These are phyloP conservation scores for Clarias magur DNA, from an alignment of 2,113 vertebrate species.

Conservation along the genomic window DNA sequence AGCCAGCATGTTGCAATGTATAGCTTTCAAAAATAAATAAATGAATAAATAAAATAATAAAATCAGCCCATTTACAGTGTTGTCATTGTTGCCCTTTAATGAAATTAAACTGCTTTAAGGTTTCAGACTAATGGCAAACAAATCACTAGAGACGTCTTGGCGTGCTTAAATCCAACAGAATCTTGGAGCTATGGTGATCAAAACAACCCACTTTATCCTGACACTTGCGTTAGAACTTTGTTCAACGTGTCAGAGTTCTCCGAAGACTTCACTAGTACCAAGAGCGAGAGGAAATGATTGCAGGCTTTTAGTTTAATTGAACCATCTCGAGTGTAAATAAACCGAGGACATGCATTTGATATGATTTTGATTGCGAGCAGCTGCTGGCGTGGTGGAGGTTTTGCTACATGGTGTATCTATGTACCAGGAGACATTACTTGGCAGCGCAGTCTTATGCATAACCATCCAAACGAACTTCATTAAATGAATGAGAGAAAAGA, in stretches of 20 bases:
- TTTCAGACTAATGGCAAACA: not conserved
- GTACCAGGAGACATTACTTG: constrained; percentile 36
- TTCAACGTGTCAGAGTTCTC: not conserved
- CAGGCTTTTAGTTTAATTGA: constrained; percentile 20
- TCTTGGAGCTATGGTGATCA: not conserved
- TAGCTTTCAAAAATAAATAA: not conserved
- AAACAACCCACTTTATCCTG: not conserved
- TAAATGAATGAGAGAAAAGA: not conserved
- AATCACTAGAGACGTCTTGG: not conserved
- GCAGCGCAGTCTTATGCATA: constrained; percentile 16
- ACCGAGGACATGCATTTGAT: constrained; percentile 6
- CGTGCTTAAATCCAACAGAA: not conserved
- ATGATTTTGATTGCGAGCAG: constrained; percentile 15
- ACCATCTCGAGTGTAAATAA: constrained; percentile 34
- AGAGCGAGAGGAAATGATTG: not conserved
- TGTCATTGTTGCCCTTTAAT: not conserved
- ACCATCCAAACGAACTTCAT: constrained; percentile 2
- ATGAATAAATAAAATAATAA: no score
- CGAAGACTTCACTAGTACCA: not conserved
- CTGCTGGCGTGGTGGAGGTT: not conserved
- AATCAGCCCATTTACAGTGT: not conserved
- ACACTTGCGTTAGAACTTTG: not conserved
- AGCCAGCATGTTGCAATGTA: not conserved
- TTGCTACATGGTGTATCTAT: not conserved
- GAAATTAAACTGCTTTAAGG: not conserved